A percentile compares a stretch with the other conserved stretches of the same genome.
These are phyloP conservation scores for Mycteria americana DNA, from an alignment of 2,797 vertebrate species.

Conservation along the genomic window DNA sequence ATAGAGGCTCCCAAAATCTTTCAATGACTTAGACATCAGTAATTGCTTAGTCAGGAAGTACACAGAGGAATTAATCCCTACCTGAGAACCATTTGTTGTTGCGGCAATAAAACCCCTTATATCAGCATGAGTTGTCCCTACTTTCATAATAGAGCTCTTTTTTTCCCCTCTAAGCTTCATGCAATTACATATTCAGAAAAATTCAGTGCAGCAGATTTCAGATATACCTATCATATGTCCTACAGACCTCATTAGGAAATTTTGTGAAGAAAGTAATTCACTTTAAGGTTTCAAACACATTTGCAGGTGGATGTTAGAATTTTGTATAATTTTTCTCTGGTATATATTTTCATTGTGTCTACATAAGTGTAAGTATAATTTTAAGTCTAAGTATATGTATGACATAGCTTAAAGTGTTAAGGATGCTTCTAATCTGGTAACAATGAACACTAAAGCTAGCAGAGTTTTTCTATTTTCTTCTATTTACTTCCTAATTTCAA, in stretches of 20 bases:
- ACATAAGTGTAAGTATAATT: not conserved
- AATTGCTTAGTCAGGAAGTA: conserved; percentile 21
- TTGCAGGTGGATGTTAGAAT: not conserved
- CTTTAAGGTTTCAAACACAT: not conserved
- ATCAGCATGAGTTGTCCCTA: not conserved
- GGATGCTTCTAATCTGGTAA: not conserved
- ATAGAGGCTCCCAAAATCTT: not conserved
- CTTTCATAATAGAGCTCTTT: not conserved
- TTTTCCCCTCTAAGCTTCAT: not conserved
- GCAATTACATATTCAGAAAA: conserved; percentile 25
- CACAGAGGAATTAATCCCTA: conserved; percentile 6
- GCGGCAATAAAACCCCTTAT: not conserved
- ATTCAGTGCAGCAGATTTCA: not conserved
- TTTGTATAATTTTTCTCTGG: not conserved
- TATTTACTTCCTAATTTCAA: not conserved
- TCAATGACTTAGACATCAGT: not conserved
- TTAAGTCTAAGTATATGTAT: not conserved
- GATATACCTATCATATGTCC: not conserved
- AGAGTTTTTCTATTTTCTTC: not conserved
- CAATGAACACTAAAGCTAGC: not conserved
- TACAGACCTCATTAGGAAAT: not conserved
- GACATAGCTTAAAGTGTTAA: not conserved
- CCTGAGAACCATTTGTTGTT: conserved; percentile 19
- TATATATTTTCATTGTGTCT: not conserved
- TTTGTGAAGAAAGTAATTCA: not conserved